Base-by-base conservation (phyloP, 1,140 invertebrate genomes). In the Goniozus legneri region DNA sequence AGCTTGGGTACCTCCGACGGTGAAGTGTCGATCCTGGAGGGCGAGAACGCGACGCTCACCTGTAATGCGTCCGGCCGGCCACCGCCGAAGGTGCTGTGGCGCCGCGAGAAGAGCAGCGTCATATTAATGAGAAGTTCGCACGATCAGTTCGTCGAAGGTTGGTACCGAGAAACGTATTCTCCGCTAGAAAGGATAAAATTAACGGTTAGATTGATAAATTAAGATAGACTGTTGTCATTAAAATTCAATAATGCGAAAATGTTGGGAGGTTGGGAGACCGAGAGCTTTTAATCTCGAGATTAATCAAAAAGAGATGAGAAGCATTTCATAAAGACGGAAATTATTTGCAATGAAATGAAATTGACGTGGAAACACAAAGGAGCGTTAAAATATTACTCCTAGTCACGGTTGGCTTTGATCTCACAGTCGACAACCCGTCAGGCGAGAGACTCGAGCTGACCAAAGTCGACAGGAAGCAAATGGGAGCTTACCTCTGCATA, bases 401-500 rank as follows among this genome's bases (percentile, higher is more conserved):
- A n/a, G n/a, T n/a, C n/a, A n/a, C n/a, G n/a, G n/a, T n/a, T n/a
- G n/a, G n/a, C n/a, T 40, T 52, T 52, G 55, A 53, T 58, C 65
- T 71, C 64, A 43, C 64, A 78, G 76, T 71, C 54, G 77, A 84
- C 56, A 83, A 78, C 59, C 80, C 71, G 67, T 79, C 79, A 62
- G 82, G 83, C 12, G 79, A 82, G 42, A 77, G 69, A 37, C 75
- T 87, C 45, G 79, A 81, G 54, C 77, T 89, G 55, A 79, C 78
- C 48, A 80, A 79, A 56, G 79, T 87, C 52, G 84, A 85, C 50
- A 77, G 85, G 20, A 75, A 78, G 51, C 84, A 87, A 76, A 87
- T 86, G 84, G 85, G 84, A 6, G 83, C 84, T 40, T 87, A 86
- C 69, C 79, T 86, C 50, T 88, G 85, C 70, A 87, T 87, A 60